Base-by-base conservation (phyloP, 1,140 invertebrate genomes). In the Chrysopa pallens region DNA sequence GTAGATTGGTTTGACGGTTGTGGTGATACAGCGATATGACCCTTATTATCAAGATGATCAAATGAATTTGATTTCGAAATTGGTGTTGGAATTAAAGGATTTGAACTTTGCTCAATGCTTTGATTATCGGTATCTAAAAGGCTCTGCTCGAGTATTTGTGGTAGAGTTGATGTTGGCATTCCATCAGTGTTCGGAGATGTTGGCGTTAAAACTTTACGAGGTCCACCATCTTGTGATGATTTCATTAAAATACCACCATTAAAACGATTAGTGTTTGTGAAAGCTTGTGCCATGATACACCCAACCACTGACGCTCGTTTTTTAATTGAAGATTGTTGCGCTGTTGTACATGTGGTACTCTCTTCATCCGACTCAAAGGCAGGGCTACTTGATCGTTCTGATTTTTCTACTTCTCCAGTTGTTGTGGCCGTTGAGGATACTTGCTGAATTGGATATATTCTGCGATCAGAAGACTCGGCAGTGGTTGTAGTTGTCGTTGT, bases 301-400 rank as follows among this genome's bases (percentile, higher is more conserved):
- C 74, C 76, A 1, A 72, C 74, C 6, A 78, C 59, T 0, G 73
- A 74, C 5, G 40, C 67, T 57, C 8, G 54, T 60, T 31, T 38
- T 51, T 2, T 49, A 39, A n/a, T 52, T 4, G n/a, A 12, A 33
- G 54, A 42, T 59, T 59, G 37, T 49, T 44, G 14, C 46, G 43
- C 38, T 44, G 42, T 46, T 54, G 54, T 46, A 49, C 62, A 53
- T 39, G 62, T 55, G 47, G 68, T 61, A 46, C 81, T 85, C 46
- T 88, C 84, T 38, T 95, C 90, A 60, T 96, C 92, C 0, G 91
- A 95, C 48, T 95, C 91, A 60, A 95, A 95, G 0, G 86, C 87
- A 1, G 91, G 90, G 57, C 88, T 93, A 53, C 88, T 93, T 0
- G 89, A 94, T 27, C 89, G 67, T 60, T 97, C 90, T 8, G 85